These are phyloP conservation scores for Pangasius sanitwongsei DNA, from an alignment of 2,797 vertebrate species.

Conservation along the genomic window DNA sequence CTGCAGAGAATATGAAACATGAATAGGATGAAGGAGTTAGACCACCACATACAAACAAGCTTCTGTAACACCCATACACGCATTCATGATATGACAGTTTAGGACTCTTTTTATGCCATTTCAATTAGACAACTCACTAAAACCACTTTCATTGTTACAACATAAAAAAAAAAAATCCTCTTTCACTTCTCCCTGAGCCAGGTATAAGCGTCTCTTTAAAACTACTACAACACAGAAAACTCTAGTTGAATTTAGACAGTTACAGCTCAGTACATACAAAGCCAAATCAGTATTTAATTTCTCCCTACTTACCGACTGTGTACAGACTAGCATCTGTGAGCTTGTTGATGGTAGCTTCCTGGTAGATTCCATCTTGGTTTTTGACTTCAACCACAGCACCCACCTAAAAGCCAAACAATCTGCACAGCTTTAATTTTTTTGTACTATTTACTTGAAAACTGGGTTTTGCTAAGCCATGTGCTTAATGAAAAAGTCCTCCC, in stretches of 20 bases:
- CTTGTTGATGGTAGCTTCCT: slow-evolving; percentile 82
- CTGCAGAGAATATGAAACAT: slow-evolving; percentile 63
- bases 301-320: slow-evolving; percentile 76
- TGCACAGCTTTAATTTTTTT: not conserved
- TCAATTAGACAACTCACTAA: not conserved
- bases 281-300: not conserved
- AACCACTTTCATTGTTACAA: not conserved
- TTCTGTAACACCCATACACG: not conserved
- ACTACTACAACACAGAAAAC: not conserved
- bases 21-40: not conserved
- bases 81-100: not conserved
- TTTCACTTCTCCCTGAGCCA: not conserved
- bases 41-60: not conserved
- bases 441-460: not conserved
- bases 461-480: not conserved
- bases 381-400: slow-evolving; percentile 81
- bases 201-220: not conserved
- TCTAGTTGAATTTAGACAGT: not conserved
- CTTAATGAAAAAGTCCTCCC: not conserved
- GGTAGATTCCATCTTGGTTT: slow-evolving; percentile 79
- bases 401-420: slow-evolving; percentile 66
- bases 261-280: not conserved
- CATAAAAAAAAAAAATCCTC: not conserved
- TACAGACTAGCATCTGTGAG: slow-evolving; percentile 82
- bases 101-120: not conserved